Evolutionary conservation across 2,113 vertebrate genomes (phyloP).

Genomic region (Sapajus apella): DNA sequence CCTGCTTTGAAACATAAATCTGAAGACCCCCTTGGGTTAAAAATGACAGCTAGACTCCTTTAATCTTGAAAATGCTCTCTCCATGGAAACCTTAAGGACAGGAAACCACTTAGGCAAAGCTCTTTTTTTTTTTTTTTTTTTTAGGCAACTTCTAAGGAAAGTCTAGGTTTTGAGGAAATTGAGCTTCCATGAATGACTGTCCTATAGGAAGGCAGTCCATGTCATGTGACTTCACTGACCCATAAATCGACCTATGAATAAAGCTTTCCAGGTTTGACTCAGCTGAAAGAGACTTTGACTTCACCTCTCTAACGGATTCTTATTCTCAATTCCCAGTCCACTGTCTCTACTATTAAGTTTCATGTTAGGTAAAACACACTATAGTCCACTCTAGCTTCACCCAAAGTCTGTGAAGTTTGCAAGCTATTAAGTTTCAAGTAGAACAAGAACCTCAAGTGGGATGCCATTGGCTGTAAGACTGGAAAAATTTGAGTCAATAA

Average conservation of each 20-base stretch:
- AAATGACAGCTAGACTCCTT: slow-evolving; percentile 66
- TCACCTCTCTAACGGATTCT: not conserved
- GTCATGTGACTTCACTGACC: slow-evolving; percentile 23
- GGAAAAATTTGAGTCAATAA: not conserved
- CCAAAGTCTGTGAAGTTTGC: not conserved
- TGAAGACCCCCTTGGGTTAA: slow-evolving; percentile 55
- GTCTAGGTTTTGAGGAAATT: slow-evolving; percentile 53
- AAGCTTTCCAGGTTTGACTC: not conserved
- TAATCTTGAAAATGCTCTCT: slow-evolving; percentile 70
- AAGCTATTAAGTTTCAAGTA: not conserved
- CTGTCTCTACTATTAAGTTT: not conserved
- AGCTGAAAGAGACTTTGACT: not conserved
- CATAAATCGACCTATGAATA: not conserved
- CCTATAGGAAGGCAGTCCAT: not conserved
- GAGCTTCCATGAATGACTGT: not conserved
- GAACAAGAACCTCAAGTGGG: not conserved
- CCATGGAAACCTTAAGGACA: slow-evolving; percentile 49
- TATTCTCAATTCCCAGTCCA: not conserved
- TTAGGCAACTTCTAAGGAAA: slow-evolving; percentile 66
- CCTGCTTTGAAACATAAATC: slow-evolving; percentile 70
- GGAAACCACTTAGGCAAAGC: slow-evolving; percentile 65
- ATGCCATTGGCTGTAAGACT: not conserved
- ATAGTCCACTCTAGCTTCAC: not conserved
- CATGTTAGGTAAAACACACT: not conserved
- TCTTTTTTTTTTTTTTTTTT: not conserved